Conservation (phyloP, 2,113 vertebrate species). For the Phylloscopus trochiloides region DNA sequence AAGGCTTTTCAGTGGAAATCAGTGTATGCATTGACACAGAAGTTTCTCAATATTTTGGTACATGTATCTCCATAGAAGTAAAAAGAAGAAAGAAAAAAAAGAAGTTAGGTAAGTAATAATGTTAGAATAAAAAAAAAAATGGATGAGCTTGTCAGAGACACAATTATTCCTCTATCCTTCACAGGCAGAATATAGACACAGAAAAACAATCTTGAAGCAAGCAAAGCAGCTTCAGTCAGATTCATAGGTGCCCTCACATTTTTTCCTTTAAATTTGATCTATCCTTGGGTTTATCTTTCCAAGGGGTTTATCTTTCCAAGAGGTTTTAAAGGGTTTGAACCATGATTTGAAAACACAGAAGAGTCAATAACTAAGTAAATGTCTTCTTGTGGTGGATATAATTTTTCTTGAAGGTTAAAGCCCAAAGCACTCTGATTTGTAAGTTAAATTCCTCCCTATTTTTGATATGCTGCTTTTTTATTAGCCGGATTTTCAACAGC, state of each 20-base stretch:
- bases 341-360: constrained; percentile 14
- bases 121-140: neutral
- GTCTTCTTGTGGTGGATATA: neutral
- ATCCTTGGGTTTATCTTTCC: constrained; percentile 25
- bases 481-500: constrained; percentile 29
- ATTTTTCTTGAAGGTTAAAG: constrained; percentile 55
- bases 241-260: neutral
- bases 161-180: neutral
- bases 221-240: neutral
- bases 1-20: neutral
- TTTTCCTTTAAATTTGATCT: constrained; percentile 14
- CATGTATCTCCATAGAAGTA: neutral
- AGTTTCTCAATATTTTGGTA: neutral
- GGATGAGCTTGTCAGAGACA: neutral
- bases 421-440: constrained; percentile 4
- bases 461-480: constrained; percentile 19
- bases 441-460: constrained; percentile 40
- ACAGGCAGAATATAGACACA: neutral
- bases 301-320: constrained; percentile 34
- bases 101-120: neutral
- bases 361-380: constrained; percentile 38
- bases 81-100: no score
- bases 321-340: constrained; percentile 6
- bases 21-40: neutral
- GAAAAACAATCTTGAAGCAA: neutral